Conservation (phyloP, 2,113 vertebrate species). For the Laticauda laticaudata region DNA sequence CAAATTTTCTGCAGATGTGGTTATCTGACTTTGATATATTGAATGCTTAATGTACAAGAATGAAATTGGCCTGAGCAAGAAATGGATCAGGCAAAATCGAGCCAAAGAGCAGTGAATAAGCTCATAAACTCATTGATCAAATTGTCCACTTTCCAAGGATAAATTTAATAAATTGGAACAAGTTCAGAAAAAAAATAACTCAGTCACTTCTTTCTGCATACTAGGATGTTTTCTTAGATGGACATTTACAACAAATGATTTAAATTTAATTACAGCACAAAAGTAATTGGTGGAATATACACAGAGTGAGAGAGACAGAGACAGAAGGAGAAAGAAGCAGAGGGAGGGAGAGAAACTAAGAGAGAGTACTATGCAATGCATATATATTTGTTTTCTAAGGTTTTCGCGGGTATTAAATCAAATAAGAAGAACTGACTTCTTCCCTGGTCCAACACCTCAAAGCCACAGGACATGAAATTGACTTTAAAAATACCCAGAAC, state of each 20-base stretch:
- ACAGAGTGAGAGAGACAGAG: no score
- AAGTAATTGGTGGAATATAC: not conserved
- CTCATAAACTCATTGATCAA: not conserved
- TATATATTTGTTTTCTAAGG: not conserved
- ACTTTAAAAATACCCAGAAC: no score
- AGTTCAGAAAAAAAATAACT: not conserved
- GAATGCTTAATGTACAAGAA: not conserved
- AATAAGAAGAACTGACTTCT: not conserved
- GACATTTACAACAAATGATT: not conserved
- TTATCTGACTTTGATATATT: not conserved
- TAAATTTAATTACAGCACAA: not conserved
- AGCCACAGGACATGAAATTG: no score
- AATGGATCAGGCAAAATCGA: not conserved
- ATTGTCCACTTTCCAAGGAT: no score
- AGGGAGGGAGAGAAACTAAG: no score
- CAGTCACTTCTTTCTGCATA: not conserved
- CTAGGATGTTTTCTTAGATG: not conserved
- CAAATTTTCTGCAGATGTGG: not conserved
- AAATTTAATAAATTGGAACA: not conserved
- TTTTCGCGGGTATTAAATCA: no score
- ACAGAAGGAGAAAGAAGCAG: no score
- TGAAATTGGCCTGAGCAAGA: not conserved
- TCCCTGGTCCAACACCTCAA: no score
- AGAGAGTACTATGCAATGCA: not conserved
- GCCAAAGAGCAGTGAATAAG: not conserved